Evolutionary conservation across 2,888 invertebrate species (phyloP).

Genomic region (Amiota minor): DNA sequence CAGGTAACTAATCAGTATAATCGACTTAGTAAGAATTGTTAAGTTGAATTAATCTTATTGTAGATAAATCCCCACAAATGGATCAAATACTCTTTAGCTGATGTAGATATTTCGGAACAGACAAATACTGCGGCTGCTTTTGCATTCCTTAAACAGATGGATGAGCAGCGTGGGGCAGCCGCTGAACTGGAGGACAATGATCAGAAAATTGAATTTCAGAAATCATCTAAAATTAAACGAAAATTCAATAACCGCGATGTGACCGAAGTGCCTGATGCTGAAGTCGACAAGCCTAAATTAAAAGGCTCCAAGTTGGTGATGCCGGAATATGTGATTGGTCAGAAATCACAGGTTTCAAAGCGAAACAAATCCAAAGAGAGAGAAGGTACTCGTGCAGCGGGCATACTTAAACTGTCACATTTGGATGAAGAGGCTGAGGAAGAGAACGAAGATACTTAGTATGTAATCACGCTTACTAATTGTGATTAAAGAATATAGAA

Average conservation of each 20-base stretch:
- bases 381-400: slow-evolving; percentile 62
- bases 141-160: slow-evolving; percentile 82
- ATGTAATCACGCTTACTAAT: too few relatives aligned
- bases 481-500: too few relatives aligned
- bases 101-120: slow-evolving; percentile 87
- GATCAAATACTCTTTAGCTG: slow-evolving; percentile 85
- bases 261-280: slow-evolving; percentile 61
- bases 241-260: slow-evolving; percentile 59
- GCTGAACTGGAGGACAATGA: slow-evolving; percentile 9
- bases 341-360: slow-evolving; percentile 74
- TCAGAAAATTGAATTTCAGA: slow-evolving; percentile 69
- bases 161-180: slow-evolving; percentile 74
- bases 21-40: slow-evolving; percentile 30
- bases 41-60: background rate
- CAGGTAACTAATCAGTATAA: slow-evolving; percentile 59
- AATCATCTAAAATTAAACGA: slow-evolving; percentile 66
- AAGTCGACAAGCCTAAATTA: slow-evolving; percentile 75
- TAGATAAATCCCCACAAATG: slow-evolving; percentile 86
- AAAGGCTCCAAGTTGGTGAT: slow-evolving; percentile 82
- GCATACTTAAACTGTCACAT: slow-evolving; percentile 76
- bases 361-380: slow-evolving; percentile 49
- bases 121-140: slow-evolving; percentile 86
- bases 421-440: slow-evolving; percentile 73
- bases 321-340: slow-evolving; percentile 88
- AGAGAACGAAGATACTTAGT: slow-evolving; percentile 39